Evolutionary conservation across 2,797 vertebrate species (phyloP).

Genomic region (Coluber constrictor): DNA sequence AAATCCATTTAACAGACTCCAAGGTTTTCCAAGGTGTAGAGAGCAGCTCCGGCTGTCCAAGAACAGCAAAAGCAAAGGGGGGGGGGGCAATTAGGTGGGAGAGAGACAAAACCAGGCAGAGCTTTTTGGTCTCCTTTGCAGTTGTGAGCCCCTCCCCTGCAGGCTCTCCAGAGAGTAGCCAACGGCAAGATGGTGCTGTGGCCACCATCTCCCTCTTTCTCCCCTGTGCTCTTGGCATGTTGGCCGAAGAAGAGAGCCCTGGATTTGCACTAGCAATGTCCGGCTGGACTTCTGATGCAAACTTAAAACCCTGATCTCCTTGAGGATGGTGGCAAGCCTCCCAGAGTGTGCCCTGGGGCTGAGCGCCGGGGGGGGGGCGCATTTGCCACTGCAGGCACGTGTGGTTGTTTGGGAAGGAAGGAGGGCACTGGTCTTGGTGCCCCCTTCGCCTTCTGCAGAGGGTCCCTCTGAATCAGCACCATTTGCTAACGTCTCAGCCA

Average conservation of each 20-base stretch:
- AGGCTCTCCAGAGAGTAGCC: background rate
- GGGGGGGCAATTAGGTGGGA: background rate
- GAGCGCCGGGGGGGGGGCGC: no score
- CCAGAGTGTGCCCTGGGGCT: background rate
- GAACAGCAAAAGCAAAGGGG: conserved; percentile 18
- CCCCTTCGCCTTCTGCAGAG: background rate
- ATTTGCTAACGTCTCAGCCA: background rate
- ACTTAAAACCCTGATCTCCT: background rate
- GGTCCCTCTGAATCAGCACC: background rate
- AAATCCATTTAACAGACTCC: conserved; percentile 55
- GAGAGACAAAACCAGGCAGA: conserved; percentile 31
- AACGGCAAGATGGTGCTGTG: background rate
- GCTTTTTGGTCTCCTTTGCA: conserved; percentile 51
- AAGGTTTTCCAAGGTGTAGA: conserved; percentile 52
- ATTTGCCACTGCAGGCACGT: background rate
- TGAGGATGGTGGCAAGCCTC: background rate
- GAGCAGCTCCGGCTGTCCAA: conserved; percentile 54
- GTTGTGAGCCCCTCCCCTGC: background rate
- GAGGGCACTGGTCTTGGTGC: no score
- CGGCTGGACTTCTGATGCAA: background rate
- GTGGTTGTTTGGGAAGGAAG: background rate
- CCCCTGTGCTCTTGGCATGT: background rate
- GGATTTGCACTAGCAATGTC: background rate
- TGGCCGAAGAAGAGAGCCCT: no score
- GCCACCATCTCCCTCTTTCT: background rate